Evolutionary conservation across 2,888 invertebrate genomes (phyloP), one percentile per base, ranked within the genome.

Genomic region (Euzophera pinguis): DNA sequence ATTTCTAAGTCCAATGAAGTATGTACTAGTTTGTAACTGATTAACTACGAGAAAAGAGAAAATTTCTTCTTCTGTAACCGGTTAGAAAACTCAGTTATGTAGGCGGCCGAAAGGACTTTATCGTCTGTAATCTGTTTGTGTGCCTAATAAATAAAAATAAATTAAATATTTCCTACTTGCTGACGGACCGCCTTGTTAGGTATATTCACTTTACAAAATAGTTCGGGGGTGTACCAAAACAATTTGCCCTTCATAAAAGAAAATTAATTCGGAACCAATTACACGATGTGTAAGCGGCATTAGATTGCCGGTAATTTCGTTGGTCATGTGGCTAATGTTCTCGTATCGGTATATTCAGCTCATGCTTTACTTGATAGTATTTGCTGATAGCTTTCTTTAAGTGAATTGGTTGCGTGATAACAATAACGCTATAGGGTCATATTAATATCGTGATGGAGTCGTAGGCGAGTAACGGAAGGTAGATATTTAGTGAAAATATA

Each of bases 211-310:
- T 86, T 84, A 69, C 65, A 76, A 85, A 86, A 86, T 86, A 85
- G 84, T 84, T 82, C 78, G 77, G 84, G 81, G 82, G 81, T 78
- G 78, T 75, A 78, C 78, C 78, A 73, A 75, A 81, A 78, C 83
- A 81, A 82, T 86, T 86, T 81, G 69, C 82, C 85, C 81, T 78
- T 82, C 78, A 80, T 87, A 83, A 80, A 81, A 70, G 75, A 77
- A 78, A 75, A 84, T 84, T 80, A 82, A 78, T 79, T 83, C 62
- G 66, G 70, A 57, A 65, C 68, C 73, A 76, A 79, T 82, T 78
- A 76, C 70, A 67, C 65, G 60, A 67, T 64, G 65, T 64, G 65
- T 70, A 69, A 67, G 68, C 60, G 60, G 60, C 58, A 60, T 71
- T 74, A 70, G 64, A 70, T 73, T 69, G 64, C 64, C 62, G 52